phyloP scores from a whole-genome alignment of 2,113 vertebrate species.

The Cyprinodon variegatus region DNA sequence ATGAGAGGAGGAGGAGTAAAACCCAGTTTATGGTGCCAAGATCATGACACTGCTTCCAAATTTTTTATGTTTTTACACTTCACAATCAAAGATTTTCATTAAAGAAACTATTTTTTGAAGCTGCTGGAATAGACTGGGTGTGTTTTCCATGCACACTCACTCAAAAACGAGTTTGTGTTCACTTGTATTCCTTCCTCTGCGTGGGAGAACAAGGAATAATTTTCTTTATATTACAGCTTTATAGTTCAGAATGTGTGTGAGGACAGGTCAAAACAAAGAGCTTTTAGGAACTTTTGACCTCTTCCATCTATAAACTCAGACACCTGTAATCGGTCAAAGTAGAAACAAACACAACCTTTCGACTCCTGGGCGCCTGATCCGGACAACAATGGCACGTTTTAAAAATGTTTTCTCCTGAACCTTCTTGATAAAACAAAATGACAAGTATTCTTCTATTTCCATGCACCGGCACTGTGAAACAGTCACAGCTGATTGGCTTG shows the following conservation, averaged over 20 bases:
- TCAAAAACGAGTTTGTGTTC: background rate
- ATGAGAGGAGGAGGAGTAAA: too few species aligned
- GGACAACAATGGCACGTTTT: background rate
- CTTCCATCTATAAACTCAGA: slow-evolving; percentile 14
- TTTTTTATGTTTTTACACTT: background rate
- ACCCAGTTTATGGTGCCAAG: too few species aligned
- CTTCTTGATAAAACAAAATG: slow-evolving; percentile 31
- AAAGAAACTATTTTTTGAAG: background rate
- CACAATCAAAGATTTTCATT: background rate
- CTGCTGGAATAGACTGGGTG: slow-evolving; percentile 8
- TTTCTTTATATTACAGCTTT: background rate
- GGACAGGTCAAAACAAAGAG: slow-evolving; percentile 5
- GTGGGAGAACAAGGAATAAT: slow-evolving; percentile 7
- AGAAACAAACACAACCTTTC: slow-evolving; percentile 28
- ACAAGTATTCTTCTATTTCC: slow-evolving; percentile 45
- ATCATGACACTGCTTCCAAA: too few species aligned
- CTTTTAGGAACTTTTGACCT: slow-evolving; percentile 5
- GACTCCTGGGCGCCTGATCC: slow-evolving; percentile 23
- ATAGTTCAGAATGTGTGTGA: background rate
- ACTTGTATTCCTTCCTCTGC: slow-evolving; percentile 6
- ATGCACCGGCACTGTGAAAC: slow-evolving; percentile 29
- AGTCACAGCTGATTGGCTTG: slow-evolving; percentile 50
- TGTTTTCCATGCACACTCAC: slow-evolving; percentile 11
- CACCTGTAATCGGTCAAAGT: slow-evolving; percentile 17
- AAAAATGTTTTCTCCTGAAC: slow-evolving; percentile 2